Percentiles rank a stretch among this genome's conserved stretches.
These are phyloP conservation scores for Aplodontia rufa DNA, from an alignment of 2,113 vertebrate genomes.

Conservation along the genomic window DNA sequence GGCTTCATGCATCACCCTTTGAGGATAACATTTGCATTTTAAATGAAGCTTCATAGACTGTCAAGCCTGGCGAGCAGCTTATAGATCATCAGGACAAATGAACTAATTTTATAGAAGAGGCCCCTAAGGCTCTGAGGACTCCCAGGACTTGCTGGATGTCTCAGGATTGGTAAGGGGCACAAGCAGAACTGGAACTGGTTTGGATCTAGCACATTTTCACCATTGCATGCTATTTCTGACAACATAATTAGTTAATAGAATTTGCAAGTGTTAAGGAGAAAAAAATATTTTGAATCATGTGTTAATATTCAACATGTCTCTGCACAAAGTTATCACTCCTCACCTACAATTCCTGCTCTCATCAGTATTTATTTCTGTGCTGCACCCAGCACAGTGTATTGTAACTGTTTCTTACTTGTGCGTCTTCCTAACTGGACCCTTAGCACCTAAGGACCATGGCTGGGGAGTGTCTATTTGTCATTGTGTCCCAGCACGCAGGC, in stretches of 20 bases:
- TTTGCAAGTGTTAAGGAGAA: background rate
- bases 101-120: slow-evolving; percentile 12
- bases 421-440: background rate
- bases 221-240: background rate
- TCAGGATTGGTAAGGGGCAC: background rate
- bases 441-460: background rate
- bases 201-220: background rate
- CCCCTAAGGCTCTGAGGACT: background rate
- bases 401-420: background rate
- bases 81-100: slow-evolving; percentile 58
- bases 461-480: background rate
- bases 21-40: slow-evolving; percentile 66
- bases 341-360: background rate
- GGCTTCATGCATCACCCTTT: slow-evolving; percentile 44
- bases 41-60: slow-evolving; percentile 62
- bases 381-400: background rate
- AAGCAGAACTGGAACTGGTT: background rate
- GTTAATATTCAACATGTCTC: background rate
- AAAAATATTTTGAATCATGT: background rate
- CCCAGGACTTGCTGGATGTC: background rate
- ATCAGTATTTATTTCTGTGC: background rate
- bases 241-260: background rate
- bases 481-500: background rate
- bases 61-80: slow-evolving; percentile 10
- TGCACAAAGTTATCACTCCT: background rate